phyloP scores from a whole-genome alignment of 2,888 invertebrate species.

The Ganaspis brasiliensis region DNA sequence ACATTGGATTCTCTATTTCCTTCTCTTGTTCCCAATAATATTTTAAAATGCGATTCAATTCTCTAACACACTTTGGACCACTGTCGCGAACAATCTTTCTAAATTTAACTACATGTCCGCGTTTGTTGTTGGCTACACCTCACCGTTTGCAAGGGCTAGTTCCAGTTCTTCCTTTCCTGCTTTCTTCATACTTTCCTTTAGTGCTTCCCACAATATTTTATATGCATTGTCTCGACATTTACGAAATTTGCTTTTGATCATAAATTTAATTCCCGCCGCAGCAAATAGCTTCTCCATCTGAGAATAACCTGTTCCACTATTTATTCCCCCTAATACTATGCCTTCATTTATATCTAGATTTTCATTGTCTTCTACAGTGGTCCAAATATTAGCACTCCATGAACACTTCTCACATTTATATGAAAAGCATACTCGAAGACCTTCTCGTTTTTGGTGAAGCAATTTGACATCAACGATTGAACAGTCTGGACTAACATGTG shows the following conservation, averaged over 20 bases:
- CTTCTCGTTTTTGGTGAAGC: background rate
- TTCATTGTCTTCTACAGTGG: background rate
- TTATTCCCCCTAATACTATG: background rate
- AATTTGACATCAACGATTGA: background rate
- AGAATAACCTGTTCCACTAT: background rate
- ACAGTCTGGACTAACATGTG: background rate
- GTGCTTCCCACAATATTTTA: background rate
- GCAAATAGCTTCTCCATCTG: background rate
- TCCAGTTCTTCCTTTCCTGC: background rate
- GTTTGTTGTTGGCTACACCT: too few relatives aligned
- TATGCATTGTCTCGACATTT: background rate
- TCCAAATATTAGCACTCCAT: background rate
- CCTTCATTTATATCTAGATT: background rate
- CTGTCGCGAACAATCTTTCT: background rate
- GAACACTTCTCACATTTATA: background rate
- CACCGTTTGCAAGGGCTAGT: slow-evolving; percentile 39
- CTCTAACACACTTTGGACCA: background rate
- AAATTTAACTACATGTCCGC: background rate
- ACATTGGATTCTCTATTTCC: background rate
- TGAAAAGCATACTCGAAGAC: background rate
- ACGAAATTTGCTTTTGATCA: background rate
- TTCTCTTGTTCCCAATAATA: background rate
- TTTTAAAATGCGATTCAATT: background rate
- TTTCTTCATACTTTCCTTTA: background rate
- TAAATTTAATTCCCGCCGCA: background rate